Base-by-base conservation (phyloP, 2,888 invertebrate species). In the Lycophotia porphyrea region DNA sequence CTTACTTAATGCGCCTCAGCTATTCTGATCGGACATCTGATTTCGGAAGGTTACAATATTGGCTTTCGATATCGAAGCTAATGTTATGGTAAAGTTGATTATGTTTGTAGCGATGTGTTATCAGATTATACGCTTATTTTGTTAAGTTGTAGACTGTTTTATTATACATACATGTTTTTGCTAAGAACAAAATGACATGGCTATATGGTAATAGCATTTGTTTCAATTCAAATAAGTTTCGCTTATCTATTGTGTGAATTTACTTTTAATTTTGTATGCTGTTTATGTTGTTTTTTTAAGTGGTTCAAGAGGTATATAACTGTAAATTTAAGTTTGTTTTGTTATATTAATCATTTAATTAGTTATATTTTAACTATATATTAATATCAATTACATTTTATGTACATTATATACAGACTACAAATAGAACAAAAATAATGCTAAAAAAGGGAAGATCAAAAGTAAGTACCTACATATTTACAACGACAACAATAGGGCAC, bases 1-100 rank as follows among this genome's bases (percentile, higher is more conserved):
- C 95, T 95, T 93, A 95, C 94, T 95, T 95, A 95, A 95, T 94
- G 93, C 93, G 89, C 93, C 91, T 89, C 91, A 90, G 88, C 91
- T 90, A 90, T 90, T 92, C 90, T 92, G 93, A 94, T 94, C 94
- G 93, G 94, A 93, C 94, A 93, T 93, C 93, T 92, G 94, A 94
- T 94, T 94, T 93, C 89, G 87, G 90, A 90, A 90, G 88, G 88
- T 87, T 90, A 90, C 90, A 88, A 92, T 93, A 94, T 93, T 93
- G 90, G 85, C 89, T 90, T 91, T 90, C 88, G 86, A 85, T 89
- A 88, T 90, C 82, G 83, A 80, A 83, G 84, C 85, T 89, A 87
- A 91, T 89, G 90, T 86, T 83, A 85, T 85, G 83, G 74, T 87
- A 71, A 78, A 82, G 82, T 80, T 81, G 82, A 81, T 82, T 81